Conservation (phyloP, 2,888 invertebrate genomes). For the Torymus aiolomorphi region DNA sequence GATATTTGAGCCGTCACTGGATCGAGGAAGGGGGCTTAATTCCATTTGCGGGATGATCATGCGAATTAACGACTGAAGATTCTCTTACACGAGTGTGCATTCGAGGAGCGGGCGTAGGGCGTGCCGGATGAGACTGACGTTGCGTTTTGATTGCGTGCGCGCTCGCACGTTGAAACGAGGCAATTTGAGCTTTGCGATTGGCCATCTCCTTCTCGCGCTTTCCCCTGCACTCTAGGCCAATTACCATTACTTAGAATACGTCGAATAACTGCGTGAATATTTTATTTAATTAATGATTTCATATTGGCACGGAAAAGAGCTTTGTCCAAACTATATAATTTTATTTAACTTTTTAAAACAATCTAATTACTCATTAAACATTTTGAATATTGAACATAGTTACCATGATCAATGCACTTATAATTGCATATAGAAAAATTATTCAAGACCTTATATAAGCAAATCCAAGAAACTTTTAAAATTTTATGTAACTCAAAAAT, state of each 20-base stretch:
- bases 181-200: slow-evolving; percentile 45
- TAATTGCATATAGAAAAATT: too few species aligned
- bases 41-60: slow-evolving; percentile 46
- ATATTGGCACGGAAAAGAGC: too few species aligned
- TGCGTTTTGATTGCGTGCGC: slow-evolving; percentile 46
- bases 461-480: too few species aligned
- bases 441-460: too few species aligned
- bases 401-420: too few species aligned
- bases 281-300: too few species aligned
- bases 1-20: slow-evolving; percentile 12
- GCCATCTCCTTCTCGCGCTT: neutral
- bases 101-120: slow-evolving; percentile 3
- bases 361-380: too few species aligned
- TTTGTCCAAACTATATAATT: too few species aligned
- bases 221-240: slow-evolving; percentile 8
- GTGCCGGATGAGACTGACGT: slow-evolving; percentile 26
- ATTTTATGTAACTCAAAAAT: too few species aligned
- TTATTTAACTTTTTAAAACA: too few species aligned
- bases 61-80: slow-evolving; percentile 43
- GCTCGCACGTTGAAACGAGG: slow-evolving; percentile 3
- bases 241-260: slow-evolving; percentile 27
- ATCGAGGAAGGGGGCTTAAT: slow-evolving; percentile 27
- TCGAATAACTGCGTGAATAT: neutral
- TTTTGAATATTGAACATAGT: too few species aligned
- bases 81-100: slow-evolving; percentile 31